A percentile compares a stretch with the other conserved stretches of the same genome.
These are phyloP conservation scores for Eupithecia insigniata DNA, from an alignment of 2,888 invertebrate genomes.

Conservation along the genomic window DNA sequence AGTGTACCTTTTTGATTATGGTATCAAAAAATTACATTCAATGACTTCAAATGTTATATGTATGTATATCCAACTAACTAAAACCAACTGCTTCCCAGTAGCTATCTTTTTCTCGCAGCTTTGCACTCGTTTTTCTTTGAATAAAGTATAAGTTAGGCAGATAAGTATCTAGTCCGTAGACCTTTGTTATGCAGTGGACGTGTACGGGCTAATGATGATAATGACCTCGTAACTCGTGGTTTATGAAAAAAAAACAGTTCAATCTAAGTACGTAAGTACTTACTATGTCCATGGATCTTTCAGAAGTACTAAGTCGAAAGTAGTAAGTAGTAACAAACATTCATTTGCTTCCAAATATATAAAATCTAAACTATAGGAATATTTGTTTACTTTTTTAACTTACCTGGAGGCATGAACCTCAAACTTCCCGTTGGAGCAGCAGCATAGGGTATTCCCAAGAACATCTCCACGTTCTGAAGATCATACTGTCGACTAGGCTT, in stretches of 20 bases:
- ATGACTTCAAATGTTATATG: too few species aligned
- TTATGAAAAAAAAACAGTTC: neutral
- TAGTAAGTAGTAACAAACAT: neutral
- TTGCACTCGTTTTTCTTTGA: neutral
- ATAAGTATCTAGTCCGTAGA: neutral
- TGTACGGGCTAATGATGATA: neutral
- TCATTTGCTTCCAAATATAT: neutral
- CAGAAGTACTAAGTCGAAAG: too few species aligned
- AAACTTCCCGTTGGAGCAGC: constrained; percentile 89
- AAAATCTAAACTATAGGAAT: neutral
- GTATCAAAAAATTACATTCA: neutral
- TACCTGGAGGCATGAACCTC: constrained; percentile 93
- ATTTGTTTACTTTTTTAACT: neutral
- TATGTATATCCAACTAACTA: too few species aligned
- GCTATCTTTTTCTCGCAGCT: neutral
- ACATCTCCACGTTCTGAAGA: constrained; percentile 88
- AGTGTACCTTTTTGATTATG: neutral
- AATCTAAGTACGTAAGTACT: too few species aligned
- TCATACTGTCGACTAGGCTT: constrained; percentile 86
- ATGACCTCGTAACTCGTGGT: neutral
- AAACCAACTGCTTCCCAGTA: too few species aligned
- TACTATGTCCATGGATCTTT: too few species aligned
- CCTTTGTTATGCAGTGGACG: neutral
- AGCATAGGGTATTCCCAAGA: constrained; percentile 92
- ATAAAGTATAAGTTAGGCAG: neutral